Conservation (phyloP, 2,797 vertebrate genomes). For the Ibycter americanus region DNA sequence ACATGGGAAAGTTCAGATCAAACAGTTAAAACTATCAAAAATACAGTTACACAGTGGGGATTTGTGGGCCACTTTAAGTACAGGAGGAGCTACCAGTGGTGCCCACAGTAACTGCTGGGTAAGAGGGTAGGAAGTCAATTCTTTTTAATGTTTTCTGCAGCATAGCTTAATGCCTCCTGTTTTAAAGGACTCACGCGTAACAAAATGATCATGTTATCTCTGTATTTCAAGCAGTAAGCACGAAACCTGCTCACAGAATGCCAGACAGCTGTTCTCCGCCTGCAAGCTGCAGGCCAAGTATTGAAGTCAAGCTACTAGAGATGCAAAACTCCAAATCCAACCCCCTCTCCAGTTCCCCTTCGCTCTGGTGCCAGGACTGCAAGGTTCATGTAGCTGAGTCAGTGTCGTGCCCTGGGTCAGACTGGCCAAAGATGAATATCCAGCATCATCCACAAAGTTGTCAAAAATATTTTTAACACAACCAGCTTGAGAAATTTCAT, state of each 20-base stretch:
- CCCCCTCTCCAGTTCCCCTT: neutral
- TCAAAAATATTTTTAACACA: neutral
- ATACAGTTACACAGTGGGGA: neutral
- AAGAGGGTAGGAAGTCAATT: neutral
- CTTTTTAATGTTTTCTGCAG: neutral
- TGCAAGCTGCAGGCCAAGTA: neutral
- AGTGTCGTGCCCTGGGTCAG: neutral
- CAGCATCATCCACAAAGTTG: neutral
- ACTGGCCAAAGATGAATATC: neutral
- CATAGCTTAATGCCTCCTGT: neutral
- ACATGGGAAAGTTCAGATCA: neutral
- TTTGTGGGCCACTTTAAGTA: neutral
- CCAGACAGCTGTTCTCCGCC: neutral
- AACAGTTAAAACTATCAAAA: neutral
- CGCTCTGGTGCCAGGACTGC: neutral
- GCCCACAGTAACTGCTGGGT: neutral
- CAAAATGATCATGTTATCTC: neutral
- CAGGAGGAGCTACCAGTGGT: neutral
- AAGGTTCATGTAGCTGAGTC: neutral
- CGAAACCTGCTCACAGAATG: neutral
- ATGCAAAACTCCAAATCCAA: neutral
- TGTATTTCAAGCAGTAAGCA: neutral
- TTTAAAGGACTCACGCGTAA: neutral
- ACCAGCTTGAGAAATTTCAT: neutral
- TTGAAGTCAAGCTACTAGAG: neutral